Conservation (phyloP, 2,113 vertebrate species). For the Sula dactylatra region DNA sequence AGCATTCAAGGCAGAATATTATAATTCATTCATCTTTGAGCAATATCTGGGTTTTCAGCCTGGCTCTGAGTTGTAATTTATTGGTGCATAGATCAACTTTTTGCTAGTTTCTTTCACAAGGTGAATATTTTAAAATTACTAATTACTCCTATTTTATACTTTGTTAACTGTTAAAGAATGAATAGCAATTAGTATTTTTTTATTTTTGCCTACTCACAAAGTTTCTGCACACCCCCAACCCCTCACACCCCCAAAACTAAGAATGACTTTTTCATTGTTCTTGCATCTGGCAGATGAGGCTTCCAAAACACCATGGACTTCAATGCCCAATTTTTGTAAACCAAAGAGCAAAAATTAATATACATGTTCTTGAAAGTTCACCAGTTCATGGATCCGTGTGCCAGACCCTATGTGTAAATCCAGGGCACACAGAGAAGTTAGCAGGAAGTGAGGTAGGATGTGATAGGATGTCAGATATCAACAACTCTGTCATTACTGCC, state of each 20-base stretch:
- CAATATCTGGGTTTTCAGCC: neutral
- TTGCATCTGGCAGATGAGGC: neutral
- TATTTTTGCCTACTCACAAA: neutral
- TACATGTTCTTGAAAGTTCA: neutral
- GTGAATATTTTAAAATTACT: neutral
- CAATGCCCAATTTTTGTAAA: neutral
- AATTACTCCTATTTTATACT: neutral
- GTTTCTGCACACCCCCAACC: neutral
- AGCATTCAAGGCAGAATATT: neutral
- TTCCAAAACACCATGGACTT: neutral
- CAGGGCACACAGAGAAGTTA: neutral
- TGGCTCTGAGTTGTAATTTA: neutral
- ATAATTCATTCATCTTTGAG: neutral
- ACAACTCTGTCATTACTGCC: neutral
- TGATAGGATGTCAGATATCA: neutral
- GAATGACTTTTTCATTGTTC: neutral
- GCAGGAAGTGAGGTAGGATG: neutral
- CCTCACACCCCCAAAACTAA: neutral
- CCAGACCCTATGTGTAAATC: neutral
- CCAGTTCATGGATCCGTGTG: neutral
- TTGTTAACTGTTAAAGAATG: neutral
- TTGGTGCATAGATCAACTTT: neutral
- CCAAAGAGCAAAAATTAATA: neutral
- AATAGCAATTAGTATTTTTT: neutral
- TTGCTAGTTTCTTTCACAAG: neutral